Conservation (phyloP, 1,140 invertebrate genomes). For the Aethina tumida region DNA sequence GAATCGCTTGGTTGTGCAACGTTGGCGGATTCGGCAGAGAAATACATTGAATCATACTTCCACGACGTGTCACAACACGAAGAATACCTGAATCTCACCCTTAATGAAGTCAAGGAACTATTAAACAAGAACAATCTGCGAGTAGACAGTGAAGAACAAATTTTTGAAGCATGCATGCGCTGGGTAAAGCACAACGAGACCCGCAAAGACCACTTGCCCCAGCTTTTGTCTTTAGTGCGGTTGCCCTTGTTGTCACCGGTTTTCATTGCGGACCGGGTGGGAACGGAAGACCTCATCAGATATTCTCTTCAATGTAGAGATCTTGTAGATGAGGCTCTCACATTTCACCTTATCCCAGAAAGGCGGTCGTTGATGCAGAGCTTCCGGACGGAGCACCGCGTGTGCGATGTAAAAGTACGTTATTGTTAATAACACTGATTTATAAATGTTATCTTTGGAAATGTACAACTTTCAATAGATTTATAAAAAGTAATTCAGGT, state of each 20-base stretch:
- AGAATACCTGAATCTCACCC: conserved; percentile 62
- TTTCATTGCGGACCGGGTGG: conserved; percentile 73
- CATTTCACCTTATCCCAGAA: conserved; percentile 80
- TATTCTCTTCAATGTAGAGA: conserved; percentile 70
- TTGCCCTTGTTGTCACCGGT: conserved; percentile 74
- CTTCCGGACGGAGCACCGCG: conserved; percentile 64
- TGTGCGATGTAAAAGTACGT: conserved; percentile 59
- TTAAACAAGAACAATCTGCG: conserved; percentile 71
- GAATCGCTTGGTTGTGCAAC: conserved; percentile 66
- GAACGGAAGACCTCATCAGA: conserved; percentile 71
- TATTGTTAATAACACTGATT: no score
- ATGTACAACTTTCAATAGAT: no score
- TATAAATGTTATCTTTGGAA: no score
- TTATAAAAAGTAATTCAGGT: no score
- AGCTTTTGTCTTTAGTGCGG: conserved; percentile 64
- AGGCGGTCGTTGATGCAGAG: conserved; percentile 63
- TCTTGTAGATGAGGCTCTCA: conserved; percentile 72
- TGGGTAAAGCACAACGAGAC: conserved; percentile 67
- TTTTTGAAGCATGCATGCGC: conserved; percentile 74
- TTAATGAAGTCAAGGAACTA: conserved; percentile 60
- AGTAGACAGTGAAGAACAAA: conserved; percentile 59
- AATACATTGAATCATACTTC: conserved; percentile 79
- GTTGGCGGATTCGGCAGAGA: conserved; percentile 66
- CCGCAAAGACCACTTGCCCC: conserved; percentile 51
- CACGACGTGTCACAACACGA: conserved; percentile 65